Percentiles rank a stretch among this genome's conserved stretches.
Evolutionary conservation across 2,888 invertebrate genomes (phyloP).

Genomic region (Diabrotica balteata): DNA sequence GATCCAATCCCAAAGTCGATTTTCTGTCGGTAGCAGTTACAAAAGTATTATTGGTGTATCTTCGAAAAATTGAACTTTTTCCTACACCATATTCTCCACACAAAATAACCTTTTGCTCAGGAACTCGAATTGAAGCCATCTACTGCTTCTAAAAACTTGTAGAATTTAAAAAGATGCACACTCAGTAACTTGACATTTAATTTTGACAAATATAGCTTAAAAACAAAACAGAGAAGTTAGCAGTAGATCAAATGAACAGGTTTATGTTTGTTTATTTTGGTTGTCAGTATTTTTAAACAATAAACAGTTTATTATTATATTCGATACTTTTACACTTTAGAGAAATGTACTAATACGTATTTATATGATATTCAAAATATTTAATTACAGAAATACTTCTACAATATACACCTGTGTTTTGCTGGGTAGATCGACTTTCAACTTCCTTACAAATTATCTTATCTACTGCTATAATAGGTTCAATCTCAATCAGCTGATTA

Average conservation of each 20-base stretch:
- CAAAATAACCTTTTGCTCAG: conserved; percentile 90
- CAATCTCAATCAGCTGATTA: no score
- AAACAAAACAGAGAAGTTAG: conserved; percentile 13
- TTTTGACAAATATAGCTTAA: background rate
- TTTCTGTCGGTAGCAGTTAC: conserved; percentile 82
- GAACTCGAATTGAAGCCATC: conserved; percentile 84
- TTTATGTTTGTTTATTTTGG: no score
- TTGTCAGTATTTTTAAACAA: background rate
- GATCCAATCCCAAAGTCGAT: conserved; percentile 91
- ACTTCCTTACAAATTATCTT: no score
- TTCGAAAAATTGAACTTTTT: conserved; percentile 90
- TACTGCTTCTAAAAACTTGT: background rate
- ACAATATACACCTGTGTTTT: no score
- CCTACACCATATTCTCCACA: conserved; percentile 97
- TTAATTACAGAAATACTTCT: no score
- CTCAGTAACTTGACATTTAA: background rate
- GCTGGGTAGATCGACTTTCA: no score
- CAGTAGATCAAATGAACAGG: conserved; percentile 11
- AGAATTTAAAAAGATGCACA: no score
- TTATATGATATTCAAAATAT: no score
- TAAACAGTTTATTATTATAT: no score
- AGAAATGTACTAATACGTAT: no score
- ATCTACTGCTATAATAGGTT: no score
- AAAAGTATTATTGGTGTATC: conserved; percentile 90
- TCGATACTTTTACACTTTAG: no score